Evolutionary conservation across 2,113 vertebrate genomes (phyloP).

Genomic region (Pterophyllum scalare): DNA sequence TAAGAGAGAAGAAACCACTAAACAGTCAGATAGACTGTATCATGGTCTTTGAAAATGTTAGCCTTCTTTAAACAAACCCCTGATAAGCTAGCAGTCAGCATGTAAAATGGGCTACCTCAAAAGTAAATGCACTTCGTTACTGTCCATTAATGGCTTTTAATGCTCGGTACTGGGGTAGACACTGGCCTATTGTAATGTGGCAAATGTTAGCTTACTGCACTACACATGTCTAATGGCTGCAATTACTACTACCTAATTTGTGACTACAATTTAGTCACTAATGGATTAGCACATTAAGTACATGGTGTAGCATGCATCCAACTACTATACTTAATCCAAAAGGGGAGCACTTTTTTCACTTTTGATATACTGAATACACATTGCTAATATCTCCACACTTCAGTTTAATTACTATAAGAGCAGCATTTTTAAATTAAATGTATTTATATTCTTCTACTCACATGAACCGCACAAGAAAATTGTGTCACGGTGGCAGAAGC

Average conservation of each 20-base stretch:
- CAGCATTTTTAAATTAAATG: background rate
- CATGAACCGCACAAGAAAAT: background rate
- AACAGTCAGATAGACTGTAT: background rate
- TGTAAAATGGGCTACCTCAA: background rate
- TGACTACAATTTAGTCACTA: background rate
- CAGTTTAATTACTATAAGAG: background rate
- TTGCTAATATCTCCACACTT: background rate
- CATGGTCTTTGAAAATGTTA: background rate
- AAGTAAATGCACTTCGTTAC: background rate
- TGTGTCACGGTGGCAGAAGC: background rate
- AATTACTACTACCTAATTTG: background rate
- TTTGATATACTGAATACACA: background rate
- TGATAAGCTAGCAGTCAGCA: background rate
- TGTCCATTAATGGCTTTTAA: background rate
- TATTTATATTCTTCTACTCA: background rate
- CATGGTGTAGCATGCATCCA: background rate
- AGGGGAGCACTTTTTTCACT: background rate
- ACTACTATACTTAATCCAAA: background rate
- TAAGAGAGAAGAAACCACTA: background rate
- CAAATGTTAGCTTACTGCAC: background rate
- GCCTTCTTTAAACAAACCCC: background rate
- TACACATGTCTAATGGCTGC: background rate
- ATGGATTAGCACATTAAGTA: conserved; percentile 1
- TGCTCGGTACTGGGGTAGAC: no score
- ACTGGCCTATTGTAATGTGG: background rate